Base-by-base conservation (phyloP, 2,888 invertebrate species). In the Andrena haemorrhoa region DNA sequence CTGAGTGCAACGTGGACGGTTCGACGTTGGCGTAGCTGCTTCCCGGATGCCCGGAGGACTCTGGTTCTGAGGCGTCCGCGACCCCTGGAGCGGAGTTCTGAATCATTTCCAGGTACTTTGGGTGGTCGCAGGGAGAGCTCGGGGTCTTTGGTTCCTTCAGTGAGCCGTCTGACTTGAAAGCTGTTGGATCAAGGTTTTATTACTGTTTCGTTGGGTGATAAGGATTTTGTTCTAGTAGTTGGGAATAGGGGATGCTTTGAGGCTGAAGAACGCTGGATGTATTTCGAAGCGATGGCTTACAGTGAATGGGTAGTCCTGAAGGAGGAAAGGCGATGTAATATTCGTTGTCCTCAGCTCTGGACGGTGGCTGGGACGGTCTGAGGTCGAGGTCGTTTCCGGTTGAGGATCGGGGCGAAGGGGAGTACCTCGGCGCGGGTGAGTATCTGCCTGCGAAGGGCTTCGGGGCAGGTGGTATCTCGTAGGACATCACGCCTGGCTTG, bases 321-420 rank as follows among this genome's bases (percentile, higher is more conserved):
- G 95, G 94, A 68, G 95, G 95, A 88, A 95, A 95, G 4, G 94
- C 94, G 64, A 95, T 95, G 85, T 95, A 95, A 89, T 95, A 94
- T 66, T 94, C 94, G 78, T 94, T 94, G 63, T 90, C 88, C 72
- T 89, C 88, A 33, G 66, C 60, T 41, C 70, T 82, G 47, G 90
- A 90, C n/a, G 90, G 81, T 72, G 92, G 91, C 77, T 92, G 92
- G 2, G 92, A 88, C 5, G 93, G 90, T 74, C 92, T 89, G 65
- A 87, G 81, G 6, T 90, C 91, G 33, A 90, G 84, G 31, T 89
- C 91, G 63, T 66, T 86, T 83, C 66, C 61, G 26, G 84, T 82
- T 2, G 89, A 87, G 31, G 87, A 86, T 70, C 87, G 85, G 81
- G 90, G 89, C 75, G 90, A 92, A 80, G 88, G 89, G 61, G 85